Evolutionary conservation across 2,113 vertebrate genomes (phyloP).

Genomic region (Laterallus jamaicensis): DNA sequence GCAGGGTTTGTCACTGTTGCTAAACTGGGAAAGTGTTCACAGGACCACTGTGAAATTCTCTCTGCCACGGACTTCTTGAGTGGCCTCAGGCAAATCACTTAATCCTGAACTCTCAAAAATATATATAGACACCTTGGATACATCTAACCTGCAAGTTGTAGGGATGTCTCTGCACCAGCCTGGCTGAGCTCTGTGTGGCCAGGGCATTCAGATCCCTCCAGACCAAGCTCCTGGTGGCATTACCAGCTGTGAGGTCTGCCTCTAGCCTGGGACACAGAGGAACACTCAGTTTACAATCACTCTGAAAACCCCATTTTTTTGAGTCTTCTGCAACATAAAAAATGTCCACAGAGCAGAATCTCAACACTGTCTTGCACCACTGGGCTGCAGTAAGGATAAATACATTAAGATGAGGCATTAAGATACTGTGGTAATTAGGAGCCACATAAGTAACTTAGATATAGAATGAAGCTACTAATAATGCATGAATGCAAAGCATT

Average conservation of each 20-base stretch:
- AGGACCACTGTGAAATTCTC: not conserved
- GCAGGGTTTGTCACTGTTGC: not conserved
- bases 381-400: constrained; percentile 33
- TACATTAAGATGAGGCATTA: constrained; percentile 46
- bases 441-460: constrained; percentile 49
- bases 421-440: constrained; percentile 54
- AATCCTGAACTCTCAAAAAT: not conserved
- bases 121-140: not conserved
- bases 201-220: not conserved
- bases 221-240: not conserved
- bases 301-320: not conserved
- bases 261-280: not conserved
- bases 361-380: not conserved
- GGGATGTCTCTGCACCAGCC: not conserved
- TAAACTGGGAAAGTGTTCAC: accelerated
- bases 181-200: not conserved
- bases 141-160: not conserved
- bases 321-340: not conserved
- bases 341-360: not conserved
- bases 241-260: not conserved
- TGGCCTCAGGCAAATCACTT: not conserved
- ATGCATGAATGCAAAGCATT: constrained; percentile 68
- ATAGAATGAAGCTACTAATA: constrained; percentile 63
- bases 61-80: not conserved
- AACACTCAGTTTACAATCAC: not conserved